Conservation (phyloP, 2,113 vertebrate species). For the Heterotis niloticus region DNA sequence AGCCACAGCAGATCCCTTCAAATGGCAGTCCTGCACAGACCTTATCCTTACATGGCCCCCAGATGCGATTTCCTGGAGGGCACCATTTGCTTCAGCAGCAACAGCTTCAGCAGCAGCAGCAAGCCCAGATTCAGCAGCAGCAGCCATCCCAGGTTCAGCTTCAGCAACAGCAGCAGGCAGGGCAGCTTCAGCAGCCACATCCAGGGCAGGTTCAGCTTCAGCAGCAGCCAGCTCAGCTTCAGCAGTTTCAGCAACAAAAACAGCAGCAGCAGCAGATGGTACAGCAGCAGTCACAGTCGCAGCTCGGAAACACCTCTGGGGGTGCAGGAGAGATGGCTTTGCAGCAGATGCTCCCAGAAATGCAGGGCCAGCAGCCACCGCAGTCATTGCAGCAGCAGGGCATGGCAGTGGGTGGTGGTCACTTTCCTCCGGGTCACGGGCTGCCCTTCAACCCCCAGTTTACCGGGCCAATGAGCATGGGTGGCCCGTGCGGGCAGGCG, state of each 20-base stretch:
- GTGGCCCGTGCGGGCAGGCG: constrained; percentile 75
- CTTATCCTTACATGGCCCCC: constrained; percentile 87
- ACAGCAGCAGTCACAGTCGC: constrained; percentile 61
- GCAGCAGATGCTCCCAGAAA: constrained; percentile 85
- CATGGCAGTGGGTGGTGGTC: constrained; percentile 91
- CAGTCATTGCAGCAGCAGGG: constrained; percentile 73
- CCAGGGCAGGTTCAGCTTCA: constrained; percentile 61
- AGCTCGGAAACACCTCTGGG: constrained; percentile 71
- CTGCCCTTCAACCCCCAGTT: constrained; percentile 80
- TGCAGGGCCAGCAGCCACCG: constrained; percentile 74
- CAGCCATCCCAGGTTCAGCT: constrained; percentile 60
- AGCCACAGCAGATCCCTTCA: constrained; percentile 76
- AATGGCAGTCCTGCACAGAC: constrained; percentile 82
- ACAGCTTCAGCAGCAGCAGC: constrained; percentile 49
- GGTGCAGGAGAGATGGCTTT: constrained; percentile 71
- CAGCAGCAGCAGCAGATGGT: constrained; percentile 53
- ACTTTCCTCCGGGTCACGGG: constrained; percentile 87
- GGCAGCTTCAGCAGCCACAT: constrained; percentile 54
- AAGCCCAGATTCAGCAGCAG: constrained; percentile 38
- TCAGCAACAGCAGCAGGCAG: constrained; percentile 48
- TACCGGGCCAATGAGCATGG: constrained; percentile 80
- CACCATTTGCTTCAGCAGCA: constrained; percentile 85
- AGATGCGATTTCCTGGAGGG: constrained; percentile 75
- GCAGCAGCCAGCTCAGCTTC: constrained; percentile 54
- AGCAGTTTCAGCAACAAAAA: constrained; percentile 58